phyloP scores from a whole-genome alignment of 2,888 invertebrate species.

The Lepetodrilus schrolli region DNA sequence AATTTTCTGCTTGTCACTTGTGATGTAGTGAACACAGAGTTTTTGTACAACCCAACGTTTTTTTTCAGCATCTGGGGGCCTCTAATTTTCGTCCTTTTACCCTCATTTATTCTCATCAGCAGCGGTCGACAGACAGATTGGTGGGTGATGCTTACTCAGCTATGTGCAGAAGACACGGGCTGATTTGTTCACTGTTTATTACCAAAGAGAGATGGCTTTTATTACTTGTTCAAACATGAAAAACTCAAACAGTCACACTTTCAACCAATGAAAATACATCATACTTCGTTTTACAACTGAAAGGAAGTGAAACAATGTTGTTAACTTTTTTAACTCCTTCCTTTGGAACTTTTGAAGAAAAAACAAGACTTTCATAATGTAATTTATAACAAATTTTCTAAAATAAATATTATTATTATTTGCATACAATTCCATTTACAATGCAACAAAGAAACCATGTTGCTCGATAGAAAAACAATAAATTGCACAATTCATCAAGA shows the following conservation, averaged over 20 bases:
- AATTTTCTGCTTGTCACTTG: not conserved
- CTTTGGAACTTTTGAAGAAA: too few relatives aligned
- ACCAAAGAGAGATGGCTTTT: not conserved
- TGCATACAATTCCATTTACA: too few relatives aligned
- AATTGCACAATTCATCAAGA: too few relatives aligned
- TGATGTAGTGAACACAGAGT: not conserved
- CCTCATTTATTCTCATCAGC: not conserved
- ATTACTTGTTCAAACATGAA: not conserved
- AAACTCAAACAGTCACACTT: not conserved
- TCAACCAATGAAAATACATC: too few relatives aligned
- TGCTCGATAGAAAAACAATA: too few relatives aligned
- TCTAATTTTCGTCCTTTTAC: not conserved
- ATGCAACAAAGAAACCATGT: too few relatives aligned
- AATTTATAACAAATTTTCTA: too few relatives aligned
- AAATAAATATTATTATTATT: too few relatives aligned
- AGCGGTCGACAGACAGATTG: not conserved
- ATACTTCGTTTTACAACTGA: not conserved
- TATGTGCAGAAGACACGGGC: not conserved
- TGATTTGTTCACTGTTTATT: not conserved
- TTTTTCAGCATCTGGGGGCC: not conserved
- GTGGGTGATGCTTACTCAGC: not conserved
- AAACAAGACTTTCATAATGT: too few relatives aligned
- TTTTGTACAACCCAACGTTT: not conserved
- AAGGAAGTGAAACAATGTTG: not conserved
- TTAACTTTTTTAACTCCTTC: too few relatives aligned